A percentile compares a stretch with the other conserved stretches of the same genome.
These are phyloP conservation scores for Plebejus melissa DNA, from an alignment of 2,888 invertebrate species.

Conservation along the genomic window DNA sequence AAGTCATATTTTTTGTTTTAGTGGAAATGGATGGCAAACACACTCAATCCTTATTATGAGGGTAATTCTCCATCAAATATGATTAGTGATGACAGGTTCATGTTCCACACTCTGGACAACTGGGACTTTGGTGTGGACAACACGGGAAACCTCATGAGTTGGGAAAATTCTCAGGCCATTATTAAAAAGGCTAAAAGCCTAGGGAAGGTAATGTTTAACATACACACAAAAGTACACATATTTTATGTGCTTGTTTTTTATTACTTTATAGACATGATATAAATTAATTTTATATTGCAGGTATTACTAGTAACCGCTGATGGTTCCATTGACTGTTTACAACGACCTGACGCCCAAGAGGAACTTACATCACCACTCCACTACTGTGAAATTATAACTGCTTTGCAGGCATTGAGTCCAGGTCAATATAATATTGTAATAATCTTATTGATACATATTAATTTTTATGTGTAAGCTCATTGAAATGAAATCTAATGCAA, in stretches of 20 bases:
- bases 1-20: conserved; percentile 46
- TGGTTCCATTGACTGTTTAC: conserved; percentile 94
- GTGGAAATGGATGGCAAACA: conserved; percentile 93
- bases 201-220: conserved; percentile 62
- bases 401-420: conserved; percentile 82
- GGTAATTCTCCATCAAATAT: conserved; percentile 85
- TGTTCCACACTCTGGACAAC: conserved; percentile 85
- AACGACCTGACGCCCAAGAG: conserved; percentile 93
- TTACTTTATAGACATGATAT: not conserved
- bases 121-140: conserved; percentile 94
- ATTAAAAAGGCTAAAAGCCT: conserved; percentile 67
- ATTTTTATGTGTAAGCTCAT: too few species aligned
- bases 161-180: conserved; percentile 83
- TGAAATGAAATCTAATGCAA: not conserved
- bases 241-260: too few species aligned
- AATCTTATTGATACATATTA: not conserved
- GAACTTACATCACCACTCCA: conserved; percentile 86
- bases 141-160: conserved; percentile 90
- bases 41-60: conserved; percentile 95
- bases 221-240: too few species aligned
- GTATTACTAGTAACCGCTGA: conserved; percentile 91
- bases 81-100: conserved; percentile 92
- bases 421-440: conserved; percentile 49
- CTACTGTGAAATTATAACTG: conserved; percentile 90
- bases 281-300: conserved; percentile 47